Evolutionary conservation across 1,140 invertebrate species (phyloP), one percentile per base, ranked within the genome.

Genomic region (Drosophila lacteicornis): DNA sequence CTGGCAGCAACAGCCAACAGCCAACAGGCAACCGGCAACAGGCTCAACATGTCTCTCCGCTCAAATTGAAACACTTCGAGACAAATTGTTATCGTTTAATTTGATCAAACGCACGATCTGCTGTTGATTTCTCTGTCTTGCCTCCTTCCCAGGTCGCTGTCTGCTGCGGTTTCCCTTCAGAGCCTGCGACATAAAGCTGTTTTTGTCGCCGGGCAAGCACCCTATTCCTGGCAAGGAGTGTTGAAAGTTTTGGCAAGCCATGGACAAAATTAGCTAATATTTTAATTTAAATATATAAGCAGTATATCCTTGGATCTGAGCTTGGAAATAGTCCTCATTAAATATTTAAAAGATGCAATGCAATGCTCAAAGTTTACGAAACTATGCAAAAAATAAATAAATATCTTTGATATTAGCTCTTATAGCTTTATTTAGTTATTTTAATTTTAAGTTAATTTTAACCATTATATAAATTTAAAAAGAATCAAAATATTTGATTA

Each of bases 31-130:
- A 36, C 33, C 3, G 33, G 33, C 36, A 38, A n/a, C 53, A n/a
- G 53, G 80, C 83, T 30, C 27, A 84, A 84, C 85, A 83, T 88
- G 83, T 57, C 55, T 62, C 38, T 47, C 63, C 66, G 85, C 80
- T 88, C 85, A 88, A 88, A 88, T 88, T 88, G 91, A 92, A 92
- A 92, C 91, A 92, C 91, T 92, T 92, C 91, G 83, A 87, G 91
- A 92, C 91, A 92, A 92, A 92, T 92, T 92, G 91, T 92, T 92
- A 92, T 92, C 91, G 91, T 92, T 92, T 91, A 92, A 92, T 92
- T 92, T 92, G 91, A 92, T 92, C 91, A 88, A 88, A 91, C 88
- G 90, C 88, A 91, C 88, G 88, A 90, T 88, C 85, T 88, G 80
- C 61, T 88, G 80, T 90, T 88, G 84, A 88, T 88, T 88, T 74